Percentiles rank a stretch among this genome's conserved stretches.
phyloP scores from a whole-genome alignment of 1,140 invertebrate species.

The Phenacoccus solenopsis region DNA sequence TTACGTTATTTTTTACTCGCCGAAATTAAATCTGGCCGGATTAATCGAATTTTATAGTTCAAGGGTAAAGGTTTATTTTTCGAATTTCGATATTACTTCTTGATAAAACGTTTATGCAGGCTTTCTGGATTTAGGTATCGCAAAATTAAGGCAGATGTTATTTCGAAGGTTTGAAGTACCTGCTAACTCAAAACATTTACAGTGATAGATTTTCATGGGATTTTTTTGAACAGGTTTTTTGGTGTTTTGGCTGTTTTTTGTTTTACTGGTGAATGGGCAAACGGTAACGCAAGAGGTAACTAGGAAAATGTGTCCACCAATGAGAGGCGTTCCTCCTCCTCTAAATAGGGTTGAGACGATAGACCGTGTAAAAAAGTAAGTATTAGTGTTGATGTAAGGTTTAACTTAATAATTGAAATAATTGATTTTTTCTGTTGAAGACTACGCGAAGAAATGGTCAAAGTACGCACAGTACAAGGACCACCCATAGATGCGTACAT shows the following conservation, averaged over 20 bases:
- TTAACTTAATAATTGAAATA: not conserved
- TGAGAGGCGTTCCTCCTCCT: slow-evolving; percentile 24
- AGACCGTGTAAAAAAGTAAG: slow-evolving; percentile 36
- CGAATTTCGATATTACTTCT: not conserved
- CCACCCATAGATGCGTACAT: slow-evolving; percentile 58
- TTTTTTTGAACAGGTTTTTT: not conserved
- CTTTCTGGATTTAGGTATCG: too few species aligned
- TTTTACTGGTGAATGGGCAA: not conserved
- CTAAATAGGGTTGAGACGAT: slow-evolving; percentile 32
- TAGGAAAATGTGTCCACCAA: slow-evolving; percentile 24
- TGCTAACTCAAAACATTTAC: too few species aligned
- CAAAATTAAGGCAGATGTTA: too few species aligned
- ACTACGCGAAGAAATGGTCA: slow-evolving; percentile 52
- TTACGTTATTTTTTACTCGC: not conserved
- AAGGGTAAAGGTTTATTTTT: not conserved
- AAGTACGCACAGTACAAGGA: slow-evolving; percentile 43
- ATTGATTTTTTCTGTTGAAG: slow-evolving; percentile 13
- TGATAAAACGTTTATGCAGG: too few species aligned
- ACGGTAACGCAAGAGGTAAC: not conserved
- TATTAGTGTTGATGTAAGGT: not conserved
- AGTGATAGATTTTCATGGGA: too few species aligned
- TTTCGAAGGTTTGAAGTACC: too few species aligned
- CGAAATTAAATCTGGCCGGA: not conserved
- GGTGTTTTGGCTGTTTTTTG: not conserved
- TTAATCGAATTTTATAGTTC: not conserved